Base-by-base conservation (phyloP, 1,140 invertebrate species). In the Drosophila ogumai region DNA sequence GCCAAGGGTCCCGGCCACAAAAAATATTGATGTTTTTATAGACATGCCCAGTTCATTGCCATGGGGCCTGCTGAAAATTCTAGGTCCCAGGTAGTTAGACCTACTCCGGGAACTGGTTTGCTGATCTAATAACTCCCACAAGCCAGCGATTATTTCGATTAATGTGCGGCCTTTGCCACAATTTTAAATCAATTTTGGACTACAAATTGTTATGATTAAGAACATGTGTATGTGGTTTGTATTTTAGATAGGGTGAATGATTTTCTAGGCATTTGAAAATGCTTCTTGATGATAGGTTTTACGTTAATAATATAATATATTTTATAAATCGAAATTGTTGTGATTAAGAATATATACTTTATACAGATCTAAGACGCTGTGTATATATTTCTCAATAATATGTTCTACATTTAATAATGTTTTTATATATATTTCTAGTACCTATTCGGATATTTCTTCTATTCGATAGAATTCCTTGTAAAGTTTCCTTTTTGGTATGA, bases 1-100 rank as follows among this genome's bases (percentile, higher is more conserved):
- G 79, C 63, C 68, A 78, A 75, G 52, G 60, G 73, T 63, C 44
- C 64, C 65, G 44, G 52, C 41, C 68, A 34, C 66, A 71, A 71
- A 44, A 71, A 47, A 36, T 72, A 72, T 72, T 72, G 69, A 72
- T 72, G 67, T 69, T 69, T 68, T 50, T 50, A 54, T 67, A 54
- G 66, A 67, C 66, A 52, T 67, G 38, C 66, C 47, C 66, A 36
- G 65, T 71, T 71, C 50, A 71, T 57, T 69, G 68, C 43, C 68
- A 47, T 69, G 28, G 8, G 13, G 9, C 17, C 2, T 54, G 17
- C 50, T 71, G 52, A 22, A 49, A 71, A 71, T 72, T 41, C 44
- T 50, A 58, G 41, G 52, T n/a, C 46, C 49, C 54, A 72, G 66
- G 36, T 72, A 71, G 13, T 63, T 22, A 9, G 36, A 6, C 25